phyloP scores from a whole-genome alignment of 2,888 invertebrate genomes.

The Helleia helle region DNA sequence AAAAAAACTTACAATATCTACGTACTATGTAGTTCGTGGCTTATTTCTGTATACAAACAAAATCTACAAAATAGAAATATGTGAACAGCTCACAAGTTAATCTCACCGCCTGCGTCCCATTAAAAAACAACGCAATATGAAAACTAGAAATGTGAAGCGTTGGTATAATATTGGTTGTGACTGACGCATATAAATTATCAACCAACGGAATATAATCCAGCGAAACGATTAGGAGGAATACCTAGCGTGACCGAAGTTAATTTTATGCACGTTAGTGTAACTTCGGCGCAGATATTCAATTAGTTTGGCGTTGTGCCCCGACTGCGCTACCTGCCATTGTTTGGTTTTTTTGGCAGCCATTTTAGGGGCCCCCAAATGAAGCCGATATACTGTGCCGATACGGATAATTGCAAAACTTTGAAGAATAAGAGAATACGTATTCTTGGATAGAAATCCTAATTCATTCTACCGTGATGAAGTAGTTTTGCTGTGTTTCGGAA shows the following conservation, averaged over 20 bases:
- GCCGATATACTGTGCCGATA: no score
- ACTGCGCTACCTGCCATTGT: slow-evolving; percentile 21
- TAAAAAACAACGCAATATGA: not conserved
- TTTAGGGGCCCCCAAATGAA: slow-evolving; percentile 8
- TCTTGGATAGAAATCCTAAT: no score
- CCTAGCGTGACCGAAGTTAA: slow-evolving; percentile 17
- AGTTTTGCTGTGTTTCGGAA: no score
- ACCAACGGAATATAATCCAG: not conserved
- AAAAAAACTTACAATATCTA: no score
- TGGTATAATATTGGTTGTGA: not conserved
- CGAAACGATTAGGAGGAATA: slow-evolving; percentile 4
- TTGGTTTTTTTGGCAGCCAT: slow-evolving; percentile 11
- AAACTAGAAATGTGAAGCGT: not conserved
- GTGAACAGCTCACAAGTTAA: slow-evolving; percentile 6
- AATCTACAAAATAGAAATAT: slow-evolving; percentile 7
- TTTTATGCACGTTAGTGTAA: slow-evolving; percentile 20
- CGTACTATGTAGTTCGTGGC: no score
- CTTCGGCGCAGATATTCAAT: slow-evolving; percentile 20
- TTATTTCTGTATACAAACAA: no score
- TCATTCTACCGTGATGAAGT: no score
- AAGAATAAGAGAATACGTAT: no score
- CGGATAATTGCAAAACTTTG: no score
- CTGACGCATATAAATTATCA: slow-evolving; percentile 6
- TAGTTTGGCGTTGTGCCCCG: slow-evolving; percentile 15
- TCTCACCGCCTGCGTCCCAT: not conserved